Percentiles rank a stretch among this genome's conserved stretches.
phyloP scores from a whole-genome alignment of 2,797 vertebrate genomes.

The Ptychobarbus kaznakovi region DNA sequence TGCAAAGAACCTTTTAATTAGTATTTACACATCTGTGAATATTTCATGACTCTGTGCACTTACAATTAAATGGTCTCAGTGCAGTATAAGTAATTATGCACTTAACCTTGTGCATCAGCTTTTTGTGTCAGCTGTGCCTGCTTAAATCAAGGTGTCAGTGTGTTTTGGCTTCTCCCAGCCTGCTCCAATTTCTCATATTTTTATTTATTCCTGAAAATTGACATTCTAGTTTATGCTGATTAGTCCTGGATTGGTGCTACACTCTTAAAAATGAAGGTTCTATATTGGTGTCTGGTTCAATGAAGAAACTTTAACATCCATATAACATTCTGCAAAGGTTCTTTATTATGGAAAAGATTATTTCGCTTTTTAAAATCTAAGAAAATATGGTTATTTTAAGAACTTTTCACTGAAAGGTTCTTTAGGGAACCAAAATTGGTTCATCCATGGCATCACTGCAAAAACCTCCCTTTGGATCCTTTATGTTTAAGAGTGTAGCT shows the following conservation, averaged over 20 bases:
- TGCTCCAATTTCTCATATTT: not conserved
- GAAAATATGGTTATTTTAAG: not conserved
- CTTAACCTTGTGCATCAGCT: not conserved
- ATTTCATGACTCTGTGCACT: slow-evolving; percentile 3
- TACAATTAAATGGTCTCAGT: not conserved
- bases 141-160: not conserved
- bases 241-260: not conserved
- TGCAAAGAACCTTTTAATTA: not conserved
- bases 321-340: not conserved
- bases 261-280: not conserved
- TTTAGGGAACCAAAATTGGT: not conserved
- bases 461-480: not conserved
- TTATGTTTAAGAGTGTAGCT: not conserved
- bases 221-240: not conserved
- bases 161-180: not conserved
- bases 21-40: slow-evolving; percentile 17
- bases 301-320: not conserved
- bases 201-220: not conserved
- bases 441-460: not conserved
- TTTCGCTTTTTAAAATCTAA: not conserved
- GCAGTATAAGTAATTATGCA: not conserved
- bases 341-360: not conserved
- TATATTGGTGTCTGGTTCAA: not conserved
- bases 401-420: not conserved
- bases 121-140: not conserved